Percentiles rank a stretch among this genome's conserved stretches.
These are phyloP conservation scores for Salvator merianae DNA, from an alignment of 2,113 vertebrate species.

Conservation along the genomic window DNA sequence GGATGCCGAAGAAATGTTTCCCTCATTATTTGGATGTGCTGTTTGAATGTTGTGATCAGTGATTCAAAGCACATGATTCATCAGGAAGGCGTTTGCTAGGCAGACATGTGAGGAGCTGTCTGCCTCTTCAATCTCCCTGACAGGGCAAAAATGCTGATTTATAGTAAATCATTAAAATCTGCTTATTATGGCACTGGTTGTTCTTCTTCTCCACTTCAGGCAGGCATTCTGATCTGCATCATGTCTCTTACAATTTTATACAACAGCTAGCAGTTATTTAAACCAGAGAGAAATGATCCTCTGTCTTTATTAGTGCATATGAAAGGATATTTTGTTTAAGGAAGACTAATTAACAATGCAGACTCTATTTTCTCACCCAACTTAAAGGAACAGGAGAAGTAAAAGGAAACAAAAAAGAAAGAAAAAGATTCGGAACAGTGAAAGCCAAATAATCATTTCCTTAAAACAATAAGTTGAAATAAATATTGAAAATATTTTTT, in stretches of 20 bases:
- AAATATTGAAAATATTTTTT: constrained; percentile 55
- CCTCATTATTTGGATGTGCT: constrained; percentile 84
- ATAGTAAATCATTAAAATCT: constrained; percentile 94
- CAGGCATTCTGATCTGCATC: constrained; percentile 81
- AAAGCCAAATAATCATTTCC: constrained; percentile 70
- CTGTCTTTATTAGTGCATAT: constrained; percentile 82
- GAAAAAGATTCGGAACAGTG: constrained; percentile 73
- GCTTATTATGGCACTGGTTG: constrained; percentile 88
- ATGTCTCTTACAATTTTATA: constrained; percentile 83
- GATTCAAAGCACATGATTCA: constrained; percentile 89
- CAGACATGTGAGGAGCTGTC: constrained; percentile 87
- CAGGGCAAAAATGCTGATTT: constrained; percentile 94
- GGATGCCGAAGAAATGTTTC: constrained; percentile 78
- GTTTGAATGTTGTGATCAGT: constrained; percentile 87
- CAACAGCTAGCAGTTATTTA: constrained; percentile 83
- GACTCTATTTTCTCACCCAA: constrained; percentile 73
- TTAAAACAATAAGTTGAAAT: constrained; percentile 63
- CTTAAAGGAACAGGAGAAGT: constrained; percentile 69
- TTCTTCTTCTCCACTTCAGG: constrained; percentile 81
- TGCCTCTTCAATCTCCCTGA: constrained; percentile 91
- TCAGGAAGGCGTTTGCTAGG: constrained; percentile 89
- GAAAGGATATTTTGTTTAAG: constrained; percentile 83
- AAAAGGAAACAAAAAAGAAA: constrained; percentile 42
- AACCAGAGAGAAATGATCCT: constrained; percentile 79
- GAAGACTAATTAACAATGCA: constrained; percentile 84